phyloP scores from a whole-genome alignment of 2,888 invertebrate species.

The Lissocephala sabroskyi region DNA sequence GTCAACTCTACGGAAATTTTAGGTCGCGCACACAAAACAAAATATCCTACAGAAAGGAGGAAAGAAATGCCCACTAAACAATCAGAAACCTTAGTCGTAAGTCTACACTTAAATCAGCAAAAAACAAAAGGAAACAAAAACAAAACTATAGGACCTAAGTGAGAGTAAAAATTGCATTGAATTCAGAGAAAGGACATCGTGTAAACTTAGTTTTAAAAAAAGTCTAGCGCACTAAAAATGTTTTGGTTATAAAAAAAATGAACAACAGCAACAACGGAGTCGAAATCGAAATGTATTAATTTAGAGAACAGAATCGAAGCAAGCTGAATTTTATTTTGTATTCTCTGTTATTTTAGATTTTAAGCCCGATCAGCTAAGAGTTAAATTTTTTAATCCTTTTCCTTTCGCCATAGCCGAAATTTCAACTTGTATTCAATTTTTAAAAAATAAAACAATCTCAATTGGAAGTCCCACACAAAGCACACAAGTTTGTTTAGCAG shows the following conservation, averaged over 20 bases:
- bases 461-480: slow-evolving; percentile 12
- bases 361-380: slow-evolving; percentile 46
- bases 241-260: slow-evolving; percentile 53
- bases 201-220: slow-evolving; percentile 27
- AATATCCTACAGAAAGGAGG: slow-evolving; percentile 29
- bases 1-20: slow-evolving; percentile 23
- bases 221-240: slow-evolving; percentile 59
- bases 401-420: too few species aligned
- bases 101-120: slow-evolving; percentile 60
- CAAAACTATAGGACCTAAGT: slow-evolving; percentile 2
- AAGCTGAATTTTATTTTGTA: slow-evolving; percentile 22
- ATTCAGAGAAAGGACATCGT: slow-evolving; percentile 6
- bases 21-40: slow-evolving; percentile 21
- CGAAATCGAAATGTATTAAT: slow-evolving; percentile 20
- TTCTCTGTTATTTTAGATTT: slow-evolving; percentile 51
- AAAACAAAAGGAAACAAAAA: slow-evolving; percentile 24
- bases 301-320: slow-evolving; percentile 29
- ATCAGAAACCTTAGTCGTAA: slow-evolving; percentile 59
- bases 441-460: slow-evolving; percentile 15
- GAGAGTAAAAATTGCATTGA: too few species aligned
- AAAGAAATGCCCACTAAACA: slow-evolving; percentile 49
- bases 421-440: slow-evolving; percentile 43
- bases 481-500: slow-evolving; percentile 35
- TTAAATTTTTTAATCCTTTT: too few species aligned
- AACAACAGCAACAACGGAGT: slow-evolving; percentile 19